These are phyloP conservation scores for Homarus americanus DNA, from an alignment of 1,140 invertebrate genomes.

Conservation along the genomic window DNA sequence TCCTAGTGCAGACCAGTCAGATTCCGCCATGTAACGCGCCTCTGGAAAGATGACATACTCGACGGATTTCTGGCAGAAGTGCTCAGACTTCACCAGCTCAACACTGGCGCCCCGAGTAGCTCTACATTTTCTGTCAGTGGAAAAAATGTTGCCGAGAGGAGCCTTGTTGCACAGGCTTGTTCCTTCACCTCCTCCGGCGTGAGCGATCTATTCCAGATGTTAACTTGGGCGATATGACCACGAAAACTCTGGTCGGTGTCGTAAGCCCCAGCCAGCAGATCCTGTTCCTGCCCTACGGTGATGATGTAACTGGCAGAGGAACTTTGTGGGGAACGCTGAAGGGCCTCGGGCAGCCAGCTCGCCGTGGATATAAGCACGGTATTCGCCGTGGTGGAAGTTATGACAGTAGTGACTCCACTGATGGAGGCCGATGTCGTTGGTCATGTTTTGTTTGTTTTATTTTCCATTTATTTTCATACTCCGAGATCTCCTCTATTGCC, in stretches of 20 bases:
- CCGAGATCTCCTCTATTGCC: too few species aligned
- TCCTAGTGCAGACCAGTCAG: slow-evolving; percentile 39
- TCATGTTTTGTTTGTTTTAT: too few species aligned
- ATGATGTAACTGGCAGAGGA: slow-evolving; percentile 55
- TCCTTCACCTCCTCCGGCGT: slow-evolving; percentile 46
- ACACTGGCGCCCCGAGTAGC: slow-evolving; percentile 50
- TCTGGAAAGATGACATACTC: slow-evolving; percentile 67
- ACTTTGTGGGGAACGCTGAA: slow-evolving; percentile 56
- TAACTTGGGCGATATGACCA: slow-evolving; percentile 54
- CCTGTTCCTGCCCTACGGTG: slow-evolving; percentile 63
- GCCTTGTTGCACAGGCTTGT: slow-evolving; percentile 38
- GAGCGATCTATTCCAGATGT: slow-evolving; percentile 62
- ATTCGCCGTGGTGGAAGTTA: slow-evolving; percentile 65
- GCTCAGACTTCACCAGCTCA: slow-evolving; percentile 25
- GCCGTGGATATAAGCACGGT: slow-evolving; percentile 59
- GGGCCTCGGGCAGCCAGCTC: slow-evolving; percentile 55
- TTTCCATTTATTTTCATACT: too few species aligned
- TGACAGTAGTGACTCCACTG: slow-evolving; percentile 66
- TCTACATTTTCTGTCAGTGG: slow-evolving; percentile 48
- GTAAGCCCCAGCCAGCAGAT: slow-evolving; percentile 56
- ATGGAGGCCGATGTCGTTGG: slow-evolving; percentile 65
- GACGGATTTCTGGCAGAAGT: slow-evolving; percentile 51
- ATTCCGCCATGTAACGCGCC: slow-evolving; percentile 58
- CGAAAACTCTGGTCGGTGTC: slow-evolving; percentile 66
- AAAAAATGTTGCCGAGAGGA: slow-evolving; percentile 54